These are phyloP conservation scores for Embiotoca jacksoni DNA, from an alignment of 2,113 vertebrate species.

Conservation along the genomic window DNA sequence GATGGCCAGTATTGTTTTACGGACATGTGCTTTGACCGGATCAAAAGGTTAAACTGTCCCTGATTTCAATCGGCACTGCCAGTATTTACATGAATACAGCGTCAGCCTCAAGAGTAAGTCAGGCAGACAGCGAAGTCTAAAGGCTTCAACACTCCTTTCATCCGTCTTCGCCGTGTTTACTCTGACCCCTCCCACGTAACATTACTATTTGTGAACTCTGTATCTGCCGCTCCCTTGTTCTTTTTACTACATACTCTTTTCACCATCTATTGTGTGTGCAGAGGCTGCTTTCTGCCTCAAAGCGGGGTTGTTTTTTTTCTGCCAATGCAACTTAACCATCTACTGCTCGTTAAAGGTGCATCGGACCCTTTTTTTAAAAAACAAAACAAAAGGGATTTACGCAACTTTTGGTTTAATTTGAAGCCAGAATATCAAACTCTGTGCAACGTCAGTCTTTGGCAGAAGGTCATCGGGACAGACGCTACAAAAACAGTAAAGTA, in stretches of 20 bases:
- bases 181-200: slow-evolving; percentile 40
- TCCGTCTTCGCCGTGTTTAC: slow-evolving; percentile 30
- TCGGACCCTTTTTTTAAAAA: slow-evolving; percentile 57
- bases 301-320: slow-evolving; percentile 53
- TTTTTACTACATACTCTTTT: slow-evolving; percentile 38
- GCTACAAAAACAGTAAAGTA: neutral
- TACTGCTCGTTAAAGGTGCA: slow-evolving; percentile 73
- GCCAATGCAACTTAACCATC: slow-evolving; percentile 71
- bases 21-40: slow-evolving; percentile 59
- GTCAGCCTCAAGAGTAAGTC: slow-evolving; percentile 82
- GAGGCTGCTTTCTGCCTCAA: slow-evolving; percentile 53
- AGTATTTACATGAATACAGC: slow-evolving; percentile 85
- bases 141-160: slow-evolving; percentile 20
- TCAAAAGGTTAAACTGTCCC: slow-evolving; percentile 27
- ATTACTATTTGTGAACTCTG: slow-evolving; percentile 36
- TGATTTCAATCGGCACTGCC: slow-evolving; percentile 87
- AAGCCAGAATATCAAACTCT: neutral
- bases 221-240: slow-evolving; percentile 27
- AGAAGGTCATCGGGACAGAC: neutral
- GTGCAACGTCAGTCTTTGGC: neutral
- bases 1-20: slow-evolving; percentile 32
- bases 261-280: slow-evolving; percentile 17
- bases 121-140: slow-evolving; percentile 24
- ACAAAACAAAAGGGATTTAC: slow-evolving; percentile 31
- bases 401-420: slow-evolving; percentile 23